These are phyloP conservation scores for Bombus pascuorum DNA, from an alignment of 1,140 invertebrate genomes.

Conservation along the genomic window DNA sequence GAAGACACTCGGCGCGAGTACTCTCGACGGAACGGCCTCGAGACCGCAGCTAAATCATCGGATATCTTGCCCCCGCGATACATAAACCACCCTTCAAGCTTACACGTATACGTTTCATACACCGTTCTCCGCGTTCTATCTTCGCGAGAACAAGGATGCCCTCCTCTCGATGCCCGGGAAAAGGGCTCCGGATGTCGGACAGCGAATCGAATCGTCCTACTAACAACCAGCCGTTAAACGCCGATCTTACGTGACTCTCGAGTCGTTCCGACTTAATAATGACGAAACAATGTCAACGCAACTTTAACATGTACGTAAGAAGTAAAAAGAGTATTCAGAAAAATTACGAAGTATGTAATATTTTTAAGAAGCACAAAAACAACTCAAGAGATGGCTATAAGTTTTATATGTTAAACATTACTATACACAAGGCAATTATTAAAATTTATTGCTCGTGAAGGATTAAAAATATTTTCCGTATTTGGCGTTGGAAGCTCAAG, in stretches of 20 bases:
- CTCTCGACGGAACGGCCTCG: slow-evolving; percentile 69
- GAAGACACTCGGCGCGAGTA: slow-evolving; percentile 69
- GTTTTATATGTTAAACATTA: neutral
- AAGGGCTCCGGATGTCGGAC: slow-evolving; percentile 55
- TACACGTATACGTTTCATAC: slow-evolving; percentile 73
- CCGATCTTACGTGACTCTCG: neutral
- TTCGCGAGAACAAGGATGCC: slow-evolving; percentile 53
- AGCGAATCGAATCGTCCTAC: slow-evolving; percentile 7
- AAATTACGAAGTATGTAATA: neutral
- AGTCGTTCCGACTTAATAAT: no score
- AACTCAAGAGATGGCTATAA: no score
- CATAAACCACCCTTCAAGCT: slow-evolving; percentile 82
- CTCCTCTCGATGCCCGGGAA: slow-evolving; percentile 34
- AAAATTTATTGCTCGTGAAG: neutral
- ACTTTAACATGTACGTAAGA: neutral
- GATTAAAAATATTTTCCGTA: neutral
- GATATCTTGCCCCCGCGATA: slow-evolving; percentile 82
- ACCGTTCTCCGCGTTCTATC: slow-evolving; percentile 54
- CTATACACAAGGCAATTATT: neutral
- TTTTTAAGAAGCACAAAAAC: neutral
- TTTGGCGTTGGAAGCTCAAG: neutral
- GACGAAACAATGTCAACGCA: neutral
- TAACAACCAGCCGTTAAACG: neutral
- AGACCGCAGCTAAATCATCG: slow-evolving; percentile 81
- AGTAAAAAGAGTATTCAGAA: neutral